A percentile compares a stretch with the other conserved stretches of the same genome.
Evolutionary conservation across 2,797 vertebrate species (phyloP).

Genomic region (Acipenser transmontanus): DNA sequence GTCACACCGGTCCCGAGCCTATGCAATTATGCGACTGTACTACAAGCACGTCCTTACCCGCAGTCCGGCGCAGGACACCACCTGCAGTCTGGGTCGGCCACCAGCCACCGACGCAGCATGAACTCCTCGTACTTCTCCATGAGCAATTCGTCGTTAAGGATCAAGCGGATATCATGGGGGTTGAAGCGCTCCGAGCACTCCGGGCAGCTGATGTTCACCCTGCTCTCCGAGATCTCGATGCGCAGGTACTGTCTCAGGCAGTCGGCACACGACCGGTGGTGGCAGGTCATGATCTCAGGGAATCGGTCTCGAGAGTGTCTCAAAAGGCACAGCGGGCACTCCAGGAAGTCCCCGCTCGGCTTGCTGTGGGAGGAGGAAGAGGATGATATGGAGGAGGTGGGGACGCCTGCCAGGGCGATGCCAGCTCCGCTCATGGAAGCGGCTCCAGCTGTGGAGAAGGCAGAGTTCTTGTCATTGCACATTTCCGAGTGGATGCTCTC

Average conservation of each 20-base stretch:
- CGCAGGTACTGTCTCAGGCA: constrained; percentile 93
- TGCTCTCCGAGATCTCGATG: constrained; percentile 94
- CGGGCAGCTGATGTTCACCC: constrained; percentile 95
- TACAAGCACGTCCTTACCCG: constrained; percentile 65
- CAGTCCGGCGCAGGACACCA: constrained; percentile 97
- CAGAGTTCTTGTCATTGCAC: constrained; percentile 84
- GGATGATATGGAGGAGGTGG: constrained; percentile 11
- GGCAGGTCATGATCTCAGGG: constrained; percentile 97
- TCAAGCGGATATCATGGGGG: constrained; percentile 91
- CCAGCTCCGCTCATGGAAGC: constrained; percentile 55
- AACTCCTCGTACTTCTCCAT: constrained; percentile 99
- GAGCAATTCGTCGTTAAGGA: constrained; percentile 80
- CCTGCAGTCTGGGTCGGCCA: constrained; percentile 92
- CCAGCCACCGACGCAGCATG: constrained; percentile 93
- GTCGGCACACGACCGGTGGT: constrained; percentile 92
- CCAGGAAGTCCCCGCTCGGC: constrained; percentile 72
- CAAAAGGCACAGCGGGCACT: constrained; percentile 93
- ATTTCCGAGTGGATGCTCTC: constrained; percentile 95
- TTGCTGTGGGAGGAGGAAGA: constrained; percentile 65
- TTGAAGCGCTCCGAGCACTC: constrained; percentile 96
- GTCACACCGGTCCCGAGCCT: too few relatives aligned
- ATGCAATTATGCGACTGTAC: too few relatives aligned
- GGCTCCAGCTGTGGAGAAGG: constrained; percentile 65
- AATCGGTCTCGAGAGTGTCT: constrained; percentile 86
- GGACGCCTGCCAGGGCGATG: constrained; percentile 30